A percentile compares a stretch with the other conserved stretches of the same genome.
These are phyloP conservation scores for Periophthalmus modestus DNA, from an alignment of 2,113 vertebrate species.

Conservation along the genomic window DNA sequence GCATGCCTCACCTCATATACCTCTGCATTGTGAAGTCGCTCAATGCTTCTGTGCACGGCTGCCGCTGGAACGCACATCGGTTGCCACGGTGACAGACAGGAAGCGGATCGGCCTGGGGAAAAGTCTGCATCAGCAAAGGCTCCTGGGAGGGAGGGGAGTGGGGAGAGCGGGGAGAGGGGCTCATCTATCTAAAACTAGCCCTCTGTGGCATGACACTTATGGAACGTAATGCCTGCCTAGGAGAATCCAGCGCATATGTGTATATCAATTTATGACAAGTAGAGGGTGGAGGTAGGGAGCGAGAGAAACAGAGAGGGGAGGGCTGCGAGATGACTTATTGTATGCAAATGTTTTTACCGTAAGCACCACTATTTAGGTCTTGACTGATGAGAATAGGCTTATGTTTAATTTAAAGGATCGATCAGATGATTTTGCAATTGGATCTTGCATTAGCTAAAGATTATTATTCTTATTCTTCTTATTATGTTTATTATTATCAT, in stretches of 20 bases:
- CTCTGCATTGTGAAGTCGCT: conserved; percentile 37
- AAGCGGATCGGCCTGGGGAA: conserved; percentile 35
- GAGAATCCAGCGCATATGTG: conserved; percentile 35
- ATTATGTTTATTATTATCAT: too few species aligned
- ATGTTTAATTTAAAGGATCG: conserved; percentile 26
- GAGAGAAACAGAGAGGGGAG: too few species aligned
- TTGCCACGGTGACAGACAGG: conserved; percentile 62
- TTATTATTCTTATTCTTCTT: too few species aligned
- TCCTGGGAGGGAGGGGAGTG: conserved; percentile 35
- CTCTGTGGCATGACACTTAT: conserved; percentile 56
- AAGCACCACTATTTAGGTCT: conserved; percentile 22
- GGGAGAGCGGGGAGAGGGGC: conserved; percentile 24
- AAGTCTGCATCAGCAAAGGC: conserved; percentile 25
- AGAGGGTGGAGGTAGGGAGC: neutral
- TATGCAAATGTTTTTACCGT: conserved; percentile 38
- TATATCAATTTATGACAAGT: conserved; percentile 11
- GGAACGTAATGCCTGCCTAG: conserved; percentile 50
- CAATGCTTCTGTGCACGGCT: conserved; percentile 36
- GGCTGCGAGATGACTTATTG: neutral
- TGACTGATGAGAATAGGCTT: conserved; percentile 30
- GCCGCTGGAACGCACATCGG: conserved; percentile 30
- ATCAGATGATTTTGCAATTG: conserved; percentile 38
- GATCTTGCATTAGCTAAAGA: too few species aligned
- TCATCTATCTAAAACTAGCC: conserved; percentile 51
- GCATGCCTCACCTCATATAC: conserved; percentile 33